phyloP scores from a whole-genome alignment of 2,888 invertebrate species.

The Penaeus monodon region DNA sequence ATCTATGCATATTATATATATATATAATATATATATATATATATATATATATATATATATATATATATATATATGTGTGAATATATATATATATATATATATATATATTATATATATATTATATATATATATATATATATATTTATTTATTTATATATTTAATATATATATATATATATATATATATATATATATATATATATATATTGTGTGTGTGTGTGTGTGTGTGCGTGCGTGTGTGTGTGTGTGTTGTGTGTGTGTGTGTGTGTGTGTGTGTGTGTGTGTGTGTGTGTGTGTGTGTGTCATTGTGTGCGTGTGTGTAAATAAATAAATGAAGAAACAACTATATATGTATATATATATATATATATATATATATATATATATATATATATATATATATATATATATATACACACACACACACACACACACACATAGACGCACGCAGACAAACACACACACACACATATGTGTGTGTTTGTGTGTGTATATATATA shows the following conservation, averaged over 20 bases:
- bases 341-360: background rate
- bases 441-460: background rate
- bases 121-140: background rate
- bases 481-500: background rate
- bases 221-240: no score
- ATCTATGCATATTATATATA: background rate
- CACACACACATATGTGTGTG: background rate
- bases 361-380: background rate
- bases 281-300: no score
- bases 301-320: no score
- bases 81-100: conserved; percentile 30
- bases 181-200: background rate
- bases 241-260: no score
- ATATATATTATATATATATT: background rate
- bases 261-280: no score
- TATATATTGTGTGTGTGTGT: no score
- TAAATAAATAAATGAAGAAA: no score
- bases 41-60: background rate
- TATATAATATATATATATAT: background rate
- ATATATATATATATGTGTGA: conserved; percentile 13
- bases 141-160: no score
- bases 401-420: background rate
- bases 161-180: background rate
- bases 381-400: background rate
- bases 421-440: background rate